Base-by-base conservation (phyloP, 2,113 vertebrate species). In the Coptodon bakossiorum region DNA sequence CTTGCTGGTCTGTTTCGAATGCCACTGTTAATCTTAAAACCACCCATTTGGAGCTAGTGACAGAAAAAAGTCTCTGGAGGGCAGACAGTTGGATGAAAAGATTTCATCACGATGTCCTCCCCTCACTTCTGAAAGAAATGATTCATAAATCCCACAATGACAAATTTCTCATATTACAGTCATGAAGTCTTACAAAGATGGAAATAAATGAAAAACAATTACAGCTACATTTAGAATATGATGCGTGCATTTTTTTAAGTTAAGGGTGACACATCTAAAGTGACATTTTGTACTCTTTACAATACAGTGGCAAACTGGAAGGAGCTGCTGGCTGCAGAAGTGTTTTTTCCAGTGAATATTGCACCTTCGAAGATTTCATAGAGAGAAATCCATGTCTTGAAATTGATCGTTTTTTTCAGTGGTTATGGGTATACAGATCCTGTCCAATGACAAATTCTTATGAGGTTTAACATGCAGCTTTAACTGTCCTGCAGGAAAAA, bases 1-100 rank as follows among this genome's bases (percentile, higher is more conserved):
- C 54, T 84, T 22, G 2, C 48, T 24, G 53, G 29, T 40, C 66
- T 86, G 45, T 79, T 45, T 10, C 6, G 36, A 66, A 86, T 82
- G 85, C 91, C 50, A 61, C 88, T 82, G 83, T 93, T 89, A 88
- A 87, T 59, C 24, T 83, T 80, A 61, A 87, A 88, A 76, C 84
- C 81, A 27, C 87, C 82, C 59, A 87, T 93, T 86, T 91, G 19
- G 66, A 82, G 80, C 50, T 16, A 1, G 63, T 14, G 63, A 34
- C 63, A 80, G 63, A 82, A 80, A 85, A 68, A 31, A 1, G 8
- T n/a, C 85, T 63, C 29, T 54, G 82, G 16, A 78, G 9, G n/a
- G 81, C 54, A 89, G 84, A 88, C 59, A 31, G 36, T 88, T 16
- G 66, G 36, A 63, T 0, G 11, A 53, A 90, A 86, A 83, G 6